A percentile compares a stretch with the other conserved stretches of the same genome.
Evolutionary conservation across 2,888 invertebrate genomes (phyloP).

Genomic region (Microctonus hyperodae): DNA sequence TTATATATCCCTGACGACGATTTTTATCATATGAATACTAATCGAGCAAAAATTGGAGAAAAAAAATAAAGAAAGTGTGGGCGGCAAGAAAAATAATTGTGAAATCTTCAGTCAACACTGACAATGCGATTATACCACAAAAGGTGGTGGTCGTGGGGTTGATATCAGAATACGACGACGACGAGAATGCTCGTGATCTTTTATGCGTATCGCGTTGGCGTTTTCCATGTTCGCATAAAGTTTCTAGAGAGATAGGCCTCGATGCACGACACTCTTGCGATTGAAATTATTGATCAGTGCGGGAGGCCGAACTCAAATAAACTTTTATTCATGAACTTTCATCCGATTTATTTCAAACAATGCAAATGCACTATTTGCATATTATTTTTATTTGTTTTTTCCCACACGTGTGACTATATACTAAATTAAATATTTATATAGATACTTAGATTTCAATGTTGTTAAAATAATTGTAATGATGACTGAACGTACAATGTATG

Average conservation of each 20-base stretch:
- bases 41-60: not conserved
- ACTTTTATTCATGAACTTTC: not conserved
- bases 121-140: conserved; percentile 34
- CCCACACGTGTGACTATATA: not conserved
- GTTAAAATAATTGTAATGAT: conserved; percentile 2
- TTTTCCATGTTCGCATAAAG: conserved; percentile 51
- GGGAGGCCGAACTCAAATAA: conserved; percentile 23
- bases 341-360: conserved; percentile 12
- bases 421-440: not conserved
- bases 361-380: not conserved
- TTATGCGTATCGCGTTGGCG: conserved; percentile 51
- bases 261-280: conserved; percentile 44
- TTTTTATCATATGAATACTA: no score
- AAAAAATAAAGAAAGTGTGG: not conserved
- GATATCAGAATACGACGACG: conserved; percentile 34
- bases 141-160: conserved; percentile 23
- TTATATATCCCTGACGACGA: no score
- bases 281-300: conserved; percentile 49
- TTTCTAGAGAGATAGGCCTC: conserved; percentile 44
- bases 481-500: not conserved
- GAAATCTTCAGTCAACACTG: conserved; percentile 19
- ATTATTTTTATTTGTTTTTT: not conserved
- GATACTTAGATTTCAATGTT: conserved; percentile 49
- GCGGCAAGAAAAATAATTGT: conserved; percentile 9
- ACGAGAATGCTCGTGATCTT: conserved; percentile 47